Base-by-base conservation (phyloP, 2,797 vertebrate species). In the Argentina silus region DNA sequence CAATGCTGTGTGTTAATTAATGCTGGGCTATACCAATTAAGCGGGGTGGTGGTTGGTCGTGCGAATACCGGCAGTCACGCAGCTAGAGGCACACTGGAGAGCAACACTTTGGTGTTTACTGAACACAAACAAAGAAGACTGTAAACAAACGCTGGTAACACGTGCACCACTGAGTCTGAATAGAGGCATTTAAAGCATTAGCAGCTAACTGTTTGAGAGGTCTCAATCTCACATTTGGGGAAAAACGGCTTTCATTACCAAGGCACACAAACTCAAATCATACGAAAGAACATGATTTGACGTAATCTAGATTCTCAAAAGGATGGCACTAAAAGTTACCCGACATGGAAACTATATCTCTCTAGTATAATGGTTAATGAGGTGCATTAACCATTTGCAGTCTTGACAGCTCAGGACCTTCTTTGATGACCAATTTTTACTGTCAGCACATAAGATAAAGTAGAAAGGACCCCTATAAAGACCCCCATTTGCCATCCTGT, bases 21-120 rank as follows among this genome's bases (percentile, higher is more conserved):
- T 79, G 77, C 85, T 83, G 88, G 86, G 73, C 81, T 91, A 82
- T 79, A 89, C 81, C 91, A 93, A 93, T 93, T 92, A 93, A 81
- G 86, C 82, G 88, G 87, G 84, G 78, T 84, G 89, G 90, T 86
- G 85, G 77, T 85, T 76, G 81, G 85, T n/a, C n/a, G n/a, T n/a
- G n/a, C n/a, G n/a, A n/a, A n/a, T n/a, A n/a, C n/a, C n/a, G 42
- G 82, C 89, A 90, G 89, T 91, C 91, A 92, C 85, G 85, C 90
- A 89, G 90, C 76, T 75, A 60, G 65, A 82, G 81, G 55, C 79
- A 81, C 53, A 19, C 73, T 61, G 86, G 82, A 88, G 81, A 86
- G 85, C 27, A 85, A 87, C 87, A 77, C 84, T 82, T 83, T 77
- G 27, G 27, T 89, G 91, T 92, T 91, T 88, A 87, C 86, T 66